These are phyloP conservation scores for Catostylus mosaicus DNA, from an alignment of 30 jellyfish, hydroid and myxozoan species.

Conservation along the genomic window DNA sequence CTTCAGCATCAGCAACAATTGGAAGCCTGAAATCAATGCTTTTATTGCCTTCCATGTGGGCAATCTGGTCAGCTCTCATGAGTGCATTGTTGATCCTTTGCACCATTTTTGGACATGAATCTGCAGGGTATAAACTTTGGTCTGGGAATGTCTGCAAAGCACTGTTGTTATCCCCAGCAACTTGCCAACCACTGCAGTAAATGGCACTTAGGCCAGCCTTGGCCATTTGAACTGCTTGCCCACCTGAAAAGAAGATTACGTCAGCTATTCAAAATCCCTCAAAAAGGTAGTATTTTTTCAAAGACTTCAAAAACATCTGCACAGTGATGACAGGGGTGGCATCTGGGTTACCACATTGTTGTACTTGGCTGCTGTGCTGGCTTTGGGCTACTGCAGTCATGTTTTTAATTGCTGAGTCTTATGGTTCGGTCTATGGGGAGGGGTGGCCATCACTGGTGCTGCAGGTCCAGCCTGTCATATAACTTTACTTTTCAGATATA, in stretches of 20 bases:
- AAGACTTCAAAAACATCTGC: no score
- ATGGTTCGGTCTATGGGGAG: no score
- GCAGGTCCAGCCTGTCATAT: no score
- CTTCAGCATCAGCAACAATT: conserved; percentile 98
- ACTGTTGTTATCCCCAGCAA: conserved; percentile 91
- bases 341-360: no score
- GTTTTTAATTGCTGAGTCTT: no score
- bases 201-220: conserved; percentile 92
- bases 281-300: no score
- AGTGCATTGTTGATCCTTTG: conserved; percentile 90
- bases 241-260: conserved; percentile 74
- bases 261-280: no score
- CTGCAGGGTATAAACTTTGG: conserved; percentile 90
- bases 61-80: conserved; percentile 96
- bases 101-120: conserved; percentile 89
- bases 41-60: conserved; percentile 69
- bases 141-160: conserved; percentile 90
- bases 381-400: no score
- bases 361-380: no score
- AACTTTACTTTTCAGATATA: no score
- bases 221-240: conserved; percentile 98
- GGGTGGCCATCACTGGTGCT: no score
- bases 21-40: conserved; percentile 78
- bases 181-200: conserved; percentile 99
- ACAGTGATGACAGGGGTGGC: no score